Evolutionary conservation across 1,140 invertebrate genomes (phyloP).

Genomic region (Saxidomus purpurata): DNA sequence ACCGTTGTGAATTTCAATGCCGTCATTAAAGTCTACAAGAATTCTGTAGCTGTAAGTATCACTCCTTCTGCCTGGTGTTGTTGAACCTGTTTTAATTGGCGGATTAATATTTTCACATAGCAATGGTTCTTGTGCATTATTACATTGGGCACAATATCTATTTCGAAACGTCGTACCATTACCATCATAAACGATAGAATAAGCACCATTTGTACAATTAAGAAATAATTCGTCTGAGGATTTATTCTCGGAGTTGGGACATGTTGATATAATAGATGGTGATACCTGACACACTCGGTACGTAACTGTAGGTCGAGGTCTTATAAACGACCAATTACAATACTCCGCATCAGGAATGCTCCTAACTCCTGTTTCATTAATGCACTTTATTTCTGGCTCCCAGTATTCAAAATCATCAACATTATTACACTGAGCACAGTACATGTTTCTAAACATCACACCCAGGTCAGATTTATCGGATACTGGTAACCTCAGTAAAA

Average conservation of each 20-base stretch:
- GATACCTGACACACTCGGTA: not conserved
- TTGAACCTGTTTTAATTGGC: not conserved
- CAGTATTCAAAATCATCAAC: not conserved
- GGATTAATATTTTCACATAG: not conserved
- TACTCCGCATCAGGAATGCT: not conserved
- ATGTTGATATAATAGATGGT: not conserved
- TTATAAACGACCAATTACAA: not conserved
- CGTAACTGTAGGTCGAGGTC: not conserved
- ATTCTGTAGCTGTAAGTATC: not conserved
- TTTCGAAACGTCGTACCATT: not conserved
- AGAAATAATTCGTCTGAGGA: not conserved
- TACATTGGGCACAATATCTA: conserved; percentile 10
- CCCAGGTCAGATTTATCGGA: not conserved
- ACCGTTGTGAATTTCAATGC: not conserved
- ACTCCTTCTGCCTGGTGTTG: not conserved
- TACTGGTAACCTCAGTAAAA: not conserved
- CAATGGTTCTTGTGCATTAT: not conserved
- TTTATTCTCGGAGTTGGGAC: not conserved
- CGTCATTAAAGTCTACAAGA: not conserved
- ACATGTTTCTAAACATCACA: conserved; percentile 21
- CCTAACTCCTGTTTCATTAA: not conserved
- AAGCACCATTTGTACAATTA: not conserved
- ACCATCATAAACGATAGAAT: not conserved
- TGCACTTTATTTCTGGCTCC: conserved; percentile 9
- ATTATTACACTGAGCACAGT: conserved; percentile 39